Conservation (phyloP, 2,113 vertebrate species). For the Seriola rivoliana region DNA sequence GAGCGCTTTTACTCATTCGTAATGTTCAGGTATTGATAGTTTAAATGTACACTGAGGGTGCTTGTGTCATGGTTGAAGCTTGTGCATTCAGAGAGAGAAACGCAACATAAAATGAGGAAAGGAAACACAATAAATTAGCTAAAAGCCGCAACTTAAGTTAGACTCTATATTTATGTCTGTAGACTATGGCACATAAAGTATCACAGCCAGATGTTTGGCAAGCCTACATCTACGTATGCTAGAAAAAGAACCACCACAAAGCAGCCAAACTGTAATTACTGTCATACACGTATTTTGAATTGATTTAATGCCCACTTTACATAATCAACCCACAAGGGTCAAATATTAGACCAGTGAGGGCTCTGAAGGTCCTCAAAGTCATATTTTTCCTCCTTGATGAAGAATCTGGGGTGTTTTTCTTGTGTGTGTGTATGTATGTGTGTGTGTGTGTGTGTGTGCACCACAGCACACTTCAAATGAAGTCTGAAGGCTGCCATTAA, state of each 20-base stretch:
- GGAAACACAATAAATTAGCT: not conserved
- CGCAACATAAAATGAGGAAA: not conserved
- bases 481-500: conserved; percentile 71
- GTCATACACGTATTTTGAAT: conserved; percentile 46
- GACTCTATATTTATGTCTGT: conserved; percentile 23
- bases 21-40: not conserved
- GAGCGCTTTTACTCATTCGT: conserved; percentile 21
- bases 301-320: conserved; percentile 50
- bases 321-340: conserved; percentile 42
- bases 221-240: conserved; percentile 28
- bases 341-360: conserved; percentile 42
- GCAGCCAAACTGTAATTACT: conserved; percentile 58
- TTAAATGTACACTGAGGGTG: not conserved
- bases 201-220: conserved; percentile 73
- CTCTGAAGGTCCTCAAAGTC: not conserved
- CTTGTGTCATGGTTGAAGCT: conserved; percentile 3
- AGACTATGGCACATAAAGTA: conserved; percentile 52
- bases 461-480: conserved; percentile 58
- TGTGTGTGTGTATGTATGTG: no score
- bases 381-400: conserved; percentile 38
- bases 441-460: not conserved
- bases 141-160: conserved; percentile 11
- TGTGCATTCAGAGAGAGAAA: not conserved
- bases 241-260: conserved; percentile 45
- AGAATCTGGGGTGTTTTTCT: conserved; percentile 19